phyloP scores from a whole-genome alignment of 2,888 invertebrate genomes.

The Conomelus anceps region DNA sequence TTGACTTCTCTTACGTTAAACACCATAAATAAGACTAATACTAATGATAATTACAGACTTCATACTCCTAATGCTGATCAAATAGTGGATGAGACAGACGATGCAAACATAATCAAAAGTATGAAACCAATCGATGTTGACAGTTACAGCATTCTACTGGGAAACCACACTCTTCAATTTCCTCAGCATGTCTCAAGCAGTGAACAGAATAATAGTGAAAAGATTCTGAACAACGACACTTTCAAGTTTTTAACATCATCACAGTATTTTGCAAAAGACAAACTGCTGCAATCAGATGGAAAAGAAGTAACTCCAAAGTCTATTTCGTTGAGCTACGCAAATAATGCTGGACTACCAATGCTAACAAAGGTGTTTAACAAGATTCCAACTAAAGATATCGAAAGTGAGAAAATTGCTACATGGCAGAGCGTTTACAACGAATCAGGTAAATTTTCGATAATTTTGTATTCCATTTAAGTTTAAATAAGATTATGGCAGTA shows the following conservation, averaged over 20 bases:
- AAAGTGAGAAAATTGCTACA: slow-evolving; percentile 13
- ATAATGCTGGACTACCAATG: slow-evolving; percentile 59
- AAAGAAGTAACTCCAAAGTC: not conserved
- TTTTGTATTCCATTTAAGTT: not conserved
- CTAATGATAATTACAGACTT: not conserved
- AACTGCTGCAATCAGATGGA: not conserved
- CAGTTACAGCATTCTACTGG: not conserved
- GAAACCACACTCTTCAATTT: not conserved
- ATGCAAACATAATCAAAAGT: not conserved
- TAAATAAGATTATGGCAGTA: not conserved
- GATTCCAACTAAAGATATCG: slow-evolving; percentile 38
- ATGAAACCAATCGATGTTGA: not conserved
- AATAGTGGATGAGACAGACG: not conserved
- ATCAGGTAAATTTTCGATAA: slow-evolving; percentile 3
- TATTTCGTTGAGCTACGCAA: slow-evolving; percentile 46
- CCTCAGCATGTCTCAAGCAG: not conserved
- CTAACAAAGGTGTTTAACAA: slow-evolving; percentile 59
- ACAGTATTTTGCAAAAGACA: not conserved
- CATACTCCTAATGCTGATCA: not conserved
- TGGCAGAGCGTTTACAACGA: slow-evolving; percentile 12
- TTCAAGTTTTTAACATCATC: not conserved
- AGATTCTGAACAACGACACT: not conserved
- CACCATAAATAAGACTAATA: not conserved
- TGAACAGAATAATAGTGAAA: not conserved
- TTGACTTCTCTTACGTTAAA: not conserved